Percentiles rank a stretch among this genome's conserved stretches.
Conservation (phyloP, 2,888 invertebrate genomes). For the Tricholauxania praeusta region DNA sequence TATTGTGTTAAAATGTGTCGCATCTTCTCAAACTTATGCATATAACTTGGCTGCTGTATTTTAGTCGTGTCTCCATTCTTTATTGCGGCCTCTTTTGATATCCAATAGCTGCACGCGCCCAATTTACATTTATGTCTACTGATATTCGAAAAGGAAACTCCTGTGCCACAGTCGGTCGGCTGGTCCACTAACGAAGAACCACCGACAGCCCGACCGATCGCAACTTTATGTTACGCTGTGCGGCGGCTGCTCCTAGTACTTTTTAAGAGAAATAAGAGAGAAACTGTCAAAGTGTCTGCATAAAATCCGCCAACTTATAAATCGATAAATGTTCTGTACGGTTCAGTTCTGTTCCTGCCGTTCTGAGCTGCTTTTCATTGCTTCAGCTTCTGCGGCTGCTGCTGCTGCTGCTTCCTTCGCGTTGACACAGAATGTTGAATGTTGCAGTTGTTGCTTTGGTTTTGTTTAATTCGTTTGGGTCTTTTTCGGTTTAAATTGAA, state of each 20-base stretch:
- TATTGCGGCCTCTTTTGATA: slow-evolving; percentile 65
- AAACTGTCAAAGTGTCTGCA: slow-evolving; percentile 60
- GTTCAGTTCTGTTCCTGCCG: slow-evolving; percentile 3
- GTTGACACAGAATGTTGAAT: slow-evolving; percentile 8
- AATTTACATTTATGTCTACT: slow-evolving; percentile 68
- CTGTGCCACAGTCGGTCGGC: slow-evolving; percentile 30
- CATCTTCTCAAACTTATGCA: slow-evolving; percentile 64
- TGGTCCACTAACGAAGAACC: slow-evolving; percentile 34
- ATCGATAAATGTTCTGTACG: slow-evolving; percentile 48
- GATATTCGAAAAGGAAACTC: slow-evolving; percentile 51
- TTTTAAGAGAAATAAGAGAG: slow-evolving; percentile 52
- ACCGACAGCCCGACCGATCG: slow-evolving; percentile 37
- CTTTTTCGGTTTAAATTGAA: too few species aligned
- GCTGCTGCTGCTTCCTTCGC: background rate
- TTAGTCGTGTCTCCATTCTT: slow-evolving; percentile 25
- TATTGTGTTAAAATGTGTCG: slow-evolving; percentile 67
- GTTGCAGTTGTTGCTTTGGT: background rate
- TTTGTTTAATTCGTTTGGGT: background rate
- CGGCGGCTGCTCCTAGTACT: slow-evolving; percentile 42
- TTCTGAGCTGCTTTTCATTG: slow-evolving; percentile 46
- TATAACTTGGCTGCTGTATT: slow-evolving; percentile 41
- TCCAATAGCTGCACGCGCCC: slow-evolving; percentile 69
- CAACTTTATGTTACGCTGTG: slow-evolving; percentile 43
- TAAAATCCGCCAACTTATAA: slow-evolving; percentile 59
- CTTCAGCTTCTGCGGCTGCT: slow-evolving; percentile 21